Evolutionary conservation across 2,113 vertebrate genomes (phyloP).

Genomic region (Phoenicopterus ruber): DNA sequence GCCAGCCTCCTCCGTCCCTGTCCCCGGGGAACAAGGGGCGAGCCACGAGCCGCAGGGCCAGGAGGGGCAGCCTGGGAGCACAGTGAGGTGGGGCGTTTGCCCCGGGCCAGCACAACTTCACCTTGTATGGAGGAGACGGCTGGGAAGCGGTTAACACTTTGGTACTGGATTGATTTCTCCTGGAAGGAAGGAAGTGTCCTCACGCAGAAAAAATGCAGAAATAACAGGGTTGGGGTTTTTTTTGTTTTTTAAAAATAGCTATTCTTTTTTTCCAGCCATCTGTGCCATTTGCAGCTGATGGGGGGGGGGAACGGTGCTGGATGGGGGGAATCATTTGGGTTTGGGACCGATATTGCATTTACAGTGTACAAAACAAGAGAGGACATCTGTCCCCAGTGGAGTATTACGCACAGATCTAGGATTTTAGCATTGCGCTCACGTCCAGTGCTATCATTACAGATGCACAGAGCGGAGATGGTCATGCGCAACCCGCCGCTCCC

Average conservation of each 20-base stretch:
- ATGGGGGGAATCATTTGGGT: slow-evolving; percentile 5
- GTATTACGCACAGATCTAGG: neutral
- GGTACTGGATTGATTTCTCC: slow-evolving; percentile 43
- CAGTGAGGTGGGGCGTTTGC: neutral
- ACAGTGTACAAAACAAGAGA: slow-evolving; percentile 41
- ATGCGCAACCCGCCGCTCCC: neutral
- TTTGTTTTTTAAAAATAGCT: slow-evolving; percentile 23
- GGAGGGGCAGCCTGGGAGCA: neutral
- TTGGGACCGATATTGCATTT: neutral
- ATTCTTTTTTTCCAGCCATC: slow-evolving; percentile 42
- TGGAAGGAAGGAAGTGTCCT: slow-evolving; percentile 65
- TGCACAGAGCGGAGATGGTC: neutral
- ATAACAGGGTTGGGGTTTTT: slow-evolving; percentile 21
- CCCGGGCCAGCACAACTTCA: neutral
- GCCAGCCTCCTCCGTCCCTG: neutral
- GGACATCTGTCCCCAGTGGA: slow-evolving; percentile 46
- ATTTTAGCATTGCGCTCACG: neutral
- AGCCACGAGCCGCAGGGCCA: neutral
- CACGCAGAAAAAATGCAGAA: slow-evolving; percentile 60
- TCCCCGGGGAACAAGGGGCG: accelerated
- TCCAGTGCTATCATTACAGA: slow-evolving; percentile 1
- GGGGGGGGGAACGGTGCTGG: neutral
- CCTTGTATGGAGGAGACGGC: neutral
- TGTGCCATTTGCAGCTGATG: slow-evolving; percentile 56
- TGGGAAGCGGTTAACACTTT: slow-evolving; percentile 46